Base-by-base conservation (phyloP, 2,113 vertebrate genomes). In the Phodopus roborovskii region DNA sequence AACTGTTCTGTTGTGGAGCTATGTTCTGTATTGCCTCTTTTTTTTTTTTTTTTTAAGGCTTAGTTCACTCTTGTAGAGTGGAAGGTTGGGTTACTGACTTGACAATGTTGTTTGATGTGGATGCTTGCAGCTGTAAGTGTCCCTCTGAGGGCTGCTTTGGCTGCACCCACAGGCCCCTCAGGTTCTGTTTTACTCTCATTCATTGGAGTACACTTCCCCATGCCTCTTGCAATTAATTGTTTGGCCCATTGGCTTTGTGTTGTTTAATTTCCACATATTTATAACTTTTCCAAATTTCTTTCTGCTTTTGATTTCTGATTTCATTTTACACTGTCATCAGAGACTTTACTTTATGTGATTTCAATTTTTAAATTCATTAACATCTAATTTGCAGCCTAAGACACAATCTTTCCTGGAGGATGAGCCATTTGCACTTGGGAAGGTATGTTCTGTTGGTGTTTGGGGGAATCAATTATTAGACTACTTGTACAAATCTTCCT, bases 271-370 rank as follows among this genome's bases (percentile, higher is more conserved):
- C n/a, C 78, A 95, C 39, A 39, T 85, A 73, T 77, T 94, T 86
- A 88, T 87, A 45, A 93, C 36, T 83, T 96, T 89, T 88, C 77
- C 26, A 93, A 87, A 96, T 87, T 92, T 95, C 39, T 20, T 91
- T 85, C 77, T 62, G 66, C 36, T 96, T 56, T 36, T 94, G 17
- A 88, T 78, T 95, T 93, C 56, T 86, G 82, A 39, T 84, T 93
- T 94, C 42, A 90, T 87, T 92, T 64, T 19, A 17, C 28, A 36
- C 62, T 53, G n/a, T 84, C 77, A 17, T 83, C 74, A 91, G 62
- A 92, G 28, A 94, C 71, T 33, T 78, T 36, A 73, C 19, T 62
- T 64, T 86, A 33, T 77, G 53, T 87, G 20, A 75, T 74, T 84
- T 94, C n/a, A 39, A 71, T 71, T 96, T 82, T 91, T 70, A 22